These are phyloP conservation scores for Perca flavescens DNA, from an alignment of 2,113 vertebrate genomes.

Conservation along the genomic window DNA sequence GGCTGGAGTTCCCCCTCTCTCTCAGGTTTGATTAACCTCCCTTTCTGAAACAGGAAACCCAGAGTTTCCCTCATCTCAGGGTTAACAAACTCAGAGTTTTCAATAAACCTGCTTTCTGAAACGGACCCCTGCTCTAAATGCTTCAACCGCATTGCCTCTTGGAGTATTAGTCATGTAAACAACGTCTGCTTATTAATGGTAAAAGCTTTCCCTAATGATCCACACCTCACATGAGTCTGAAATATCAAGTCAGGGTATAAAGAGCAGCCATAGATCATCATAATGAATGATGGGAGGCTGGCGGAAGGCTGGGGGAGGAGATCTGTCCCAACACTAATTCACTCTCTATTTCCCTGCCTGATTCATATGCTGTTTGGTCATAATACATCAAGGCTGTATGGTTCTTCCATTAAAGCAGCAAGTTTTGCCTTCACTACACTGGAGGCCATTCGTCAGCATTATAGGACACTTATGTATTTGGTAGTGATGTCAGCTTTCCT, in stretches of 20 bases:
- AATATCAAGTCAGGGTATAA: slow-evolving; percentile 81
- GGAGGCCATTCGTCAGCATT: slow-evolving; percentile 63
- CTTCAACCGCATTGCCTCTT: slow-evolving; percentile 79
- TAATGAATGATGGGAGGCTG: slow-evolving; percentile 79
- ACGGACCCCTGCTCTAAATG: slow-evolving; percentile 58
- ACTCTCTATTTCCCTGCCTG: slow-evolving; percentile 72
- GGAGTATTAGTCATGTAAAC: slow-evolving; percentile 82
- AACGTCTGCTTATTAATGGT: slow-evolving; percentile 81
- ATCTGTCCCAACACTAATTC: slow-evolving; percentile 75
- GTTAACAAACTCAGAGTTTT: too few species aligned
- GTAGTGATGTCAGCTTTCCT: slow-evolving; percentile 32
- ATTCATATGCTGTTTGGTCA: slow-evolving; percentile 77
- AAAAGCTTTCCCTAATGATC: slow-evolving; percentile 84
- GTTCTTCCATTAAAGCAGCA: slow-evolving; percentile 73
- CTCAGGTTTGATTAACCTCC: too few species aligned
- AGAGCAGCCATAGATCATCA: slow-evolving; percentile 81
- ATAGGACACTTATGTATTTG: slow-evolving; percentile 53
- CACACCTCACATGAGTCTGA: slow-evolving; percentile 80
- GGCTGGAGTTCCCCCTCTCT: too few species aligned
- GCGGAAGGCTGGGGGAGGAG: slow-evolving; percentile 68
- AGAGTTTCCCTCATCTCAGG: too few species aligned
- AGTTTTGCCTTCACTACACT: slow-evolving; percentile 56
- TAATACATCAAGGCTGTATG: slow-evolving; percentile 77
- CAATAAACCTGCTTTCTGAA: too few species aligned
- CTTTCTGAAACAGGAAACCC: too few species aligned